Evolutionary conservation across 2,888 invertebrate genomes (phyloP), one percentile per base, ranked within the genome.

Genomic region (Drosophila histrio): DNA sequence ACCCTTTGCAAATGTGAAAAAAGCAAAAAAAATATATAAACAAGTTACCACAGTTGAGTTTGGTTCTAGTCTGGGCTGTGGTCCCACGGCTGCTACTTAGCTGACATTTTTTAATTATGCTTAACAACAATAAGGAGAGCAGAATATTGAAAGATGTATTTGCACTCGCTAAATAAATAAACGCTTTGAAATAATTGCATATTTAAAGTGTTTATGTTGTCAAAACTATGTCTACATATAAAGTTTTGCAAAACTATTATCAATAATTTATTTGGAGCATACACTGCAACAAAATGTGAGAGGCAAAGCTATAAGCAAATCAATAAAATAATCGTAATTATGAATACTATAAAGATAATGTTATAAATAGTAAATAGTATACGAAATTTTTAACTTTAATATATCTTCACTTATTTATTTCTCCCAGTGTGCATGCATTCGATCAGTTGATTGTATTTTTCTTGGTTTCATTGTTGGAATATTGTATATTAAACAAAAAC

Each of bases 401-500:
- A n/a, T n/a, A n/a, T n/a, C n/a, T n/a, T n/a, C n/a, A n/a, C n/a
- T n/a, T n/a, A n/a, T n/a, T n/a, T 24, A 3, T 67, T 52, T 60
- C 22, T 32, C 9, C 2, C 24, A 36, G 70, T 69, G 54, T 24
- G 32, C 11, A n/a, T 13, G 8, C 49, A 57, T 9, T 28, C 22
- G 19, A 26, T 19, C 49, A 41, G 36, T 56, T 71, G 44, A 58
- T 56, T 19, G 46, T 52, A 21, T 64, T 63, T 56, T 50, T 46
- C 36, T 57, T 43, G 11, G 32, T 75, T 28, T 28, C 38, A 44
- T 46, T 59, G 53, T 17, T 19, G 6, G 32, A 52, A 32, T 54
- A 47, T 52, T 52, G 44, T 61, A 50, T 57, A 72, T 59, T 56
- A 41, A 77, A 57, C 30, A 61, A 49, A 62, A 77, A 72, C 72